These are phyloP conservation scores for Drosophila bocqueti DNA, from an alignment of 1,140 invertebrate genomes.

Conservation along the genomic window DNA sequence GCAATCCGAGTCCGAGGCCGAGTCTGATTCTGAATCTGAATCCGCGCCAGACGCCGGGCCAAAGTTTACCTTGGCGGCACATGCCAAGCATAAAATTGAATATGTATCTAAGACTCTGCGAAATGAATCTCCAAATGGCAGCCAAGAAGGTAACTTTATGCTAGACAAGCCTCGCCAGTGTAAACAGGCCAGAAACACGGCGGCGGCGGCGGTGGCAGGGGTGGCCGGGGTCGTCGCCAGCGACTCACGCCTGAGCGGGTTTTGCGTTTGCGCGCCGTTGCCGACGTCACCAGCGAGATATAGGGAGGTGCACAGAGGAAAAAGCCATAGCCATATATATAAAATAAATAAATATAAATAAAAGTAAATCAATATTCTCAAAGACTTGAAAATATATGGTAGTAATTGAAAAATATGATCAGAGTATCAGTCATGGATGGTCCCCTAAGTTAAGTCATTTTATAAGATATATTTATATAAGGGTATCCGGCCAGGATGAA, in stretches of 20 bases:
- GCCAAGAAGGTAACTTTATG: conserved; percentile 69
- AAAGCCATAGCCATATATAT: too few relatives aligned
- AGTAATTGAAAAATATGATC: too few relatives aligned
- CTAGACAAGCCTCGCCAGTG: conserved; percentile 52
- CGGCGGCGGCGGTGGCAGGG: neutral
- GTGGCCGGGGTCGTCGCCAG: conserved; percentile 42
- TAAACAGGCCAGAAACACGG: conserved; percentile 37
- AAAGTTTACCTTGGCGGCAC: conserved; percentile 77
- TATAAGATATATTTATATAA: neutral
- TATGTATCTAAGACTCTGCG: conserved; percentile 71
- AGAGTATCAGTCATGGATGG: neutral
- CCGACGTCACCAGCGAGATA: conserved; percentile 34
- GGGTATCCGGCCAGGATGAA: neutral
- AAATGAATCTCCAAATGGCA: conserved; percentile 64
- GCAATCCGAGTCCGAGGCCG: neutral
- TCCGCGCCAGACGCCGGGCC: conserved; percentile 30
- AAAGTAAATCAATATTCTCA: too few relatives aligned
- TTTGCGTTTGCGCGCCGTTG: conserved; percentile 60
- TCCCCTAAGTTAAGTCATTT: neutral
- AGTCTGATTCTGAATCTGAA: conserved; percentile 12
- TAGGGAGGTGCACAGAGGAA: conserved; percentile 5
- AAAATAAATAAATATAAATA: too few relatives aligned
- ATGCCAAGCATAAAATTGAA: conserved; percentile 83
- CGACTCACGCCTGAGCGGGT: conserved; percentile 67
- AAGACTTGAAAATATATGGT: too few relatives aligned